Evolutionary conservation across 2,888 invertebrate species (phyloP), one percentile per base, ranked within the genome.

Genomic region (Matsumyia berberina): DNA sequence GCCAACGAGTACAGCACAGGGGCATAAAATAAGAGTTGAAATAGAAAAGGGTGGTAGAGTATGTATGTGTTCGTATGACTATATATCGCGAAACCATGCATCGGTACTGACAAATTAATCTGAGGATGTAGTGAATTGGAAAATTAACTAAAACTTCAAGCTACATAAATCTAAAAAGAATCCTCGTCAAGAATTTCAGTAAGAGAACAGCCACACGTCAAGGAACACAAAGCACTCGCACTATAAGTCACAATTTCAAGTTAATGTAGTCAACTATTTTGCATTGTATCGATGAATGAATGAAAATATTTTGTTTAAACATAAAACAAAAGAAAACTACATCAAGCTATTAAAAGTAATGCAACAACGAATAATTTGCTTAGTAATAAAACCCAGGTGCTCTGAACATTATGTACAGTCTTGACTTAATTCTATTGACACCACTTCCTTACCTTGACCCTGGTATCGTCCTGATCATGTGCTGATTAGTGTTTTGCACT

Each of bases 391-490:
- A 55, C 77, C 67, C 24, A 57, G 29, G 73, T 78, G 83, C 73
- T 74, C 49, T 79, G 29, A 35, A 73, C 60, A 77, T 76, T 64
- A 62, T 69, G 70, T 33, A 73, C 35, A 67, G 44, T 35, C 24
- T 42, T 11, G 6, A 49, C 19, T 69, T 15, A 17, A 12, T 31
- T 37, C 33, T n/a, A 7, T 7, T 42, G 5, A 19, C 8, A 17
- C 12, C 3, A 35, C 8, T n/a, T 35, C 81, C 89, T 89, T 86
- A 91, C 91, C 91, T 91, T 88, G 91, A 90, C 85, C 89, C 87
- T 66, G 91, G 90, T 88, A 91, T 89, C n/a, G 91, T 90, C 74
- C 91, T 89, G 66, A 91, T 91, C 88, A 91, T 88, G 87, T 91
- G 90, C 87, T 90, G 90, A 58, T 79, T 79, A 44, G 42, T 88